Base-by-base conservation (phyloP, 2,888 invertebrate genomes). In the Hemaris fuciformis region DNA sequence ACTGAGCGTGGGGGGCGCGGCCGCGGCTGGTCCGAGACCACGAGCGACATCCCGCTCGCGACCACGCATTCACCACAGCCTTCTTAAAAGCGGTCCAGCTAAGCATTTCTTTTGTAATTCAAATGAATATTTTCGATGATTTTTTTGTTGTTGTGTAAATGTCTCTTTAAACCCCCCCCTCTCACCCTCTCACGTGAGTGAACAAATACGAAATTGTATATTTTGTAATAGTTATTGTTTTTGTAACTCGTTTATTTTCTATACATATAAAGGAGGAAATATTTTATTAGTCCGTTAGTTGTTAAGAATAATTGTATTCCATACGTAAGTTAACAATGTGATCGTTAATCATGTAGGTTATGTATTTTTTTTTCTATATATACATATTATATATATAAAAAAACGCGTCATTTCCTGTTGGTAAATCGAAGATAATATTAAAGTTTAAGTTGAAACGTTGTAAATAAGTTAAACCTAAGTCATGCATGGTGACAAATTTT, bases 221-320 rank as follows among this genome's bases (percentile, higher is more conserved):
- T 87, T 85, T 86, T 87, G 87, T 87, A 83, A 82, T 85, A 81
- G 72, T 74, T 48, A 74, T 70, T 74, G 70, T 72, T 74, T 72
- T 65, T 68, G n/a, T n/a, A n/a, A 68, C 67, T 64, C 62, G 72
- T 69, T 66, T 72, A 69, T 74, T 67, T 74, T 69, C 73, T 77
- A 78, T 78, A 72, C 70, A 53, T 53, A 69, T 57, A 63, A 68
- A 64, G 69, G 65, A 59, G 15, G 53, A 68, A 64, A 65, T 64
- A 59, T 71, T 65, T 63, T 65, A 67, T 68, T 79, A 73, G 74
- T 67, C 59, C 68, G 68, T 76, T 71, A 65, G 65, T 57, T 72
- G 71, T 74, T 75, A 74, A 73, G 71, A 57, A 59, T 56, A 69
- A 65, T 63, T 65, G 65, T 70, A 75, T 75, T 75, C 75, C 75